Base-by-base conservation (phyloP, 2,888 invertebrate genomes). In the Acrobasis suavella region DNA sequence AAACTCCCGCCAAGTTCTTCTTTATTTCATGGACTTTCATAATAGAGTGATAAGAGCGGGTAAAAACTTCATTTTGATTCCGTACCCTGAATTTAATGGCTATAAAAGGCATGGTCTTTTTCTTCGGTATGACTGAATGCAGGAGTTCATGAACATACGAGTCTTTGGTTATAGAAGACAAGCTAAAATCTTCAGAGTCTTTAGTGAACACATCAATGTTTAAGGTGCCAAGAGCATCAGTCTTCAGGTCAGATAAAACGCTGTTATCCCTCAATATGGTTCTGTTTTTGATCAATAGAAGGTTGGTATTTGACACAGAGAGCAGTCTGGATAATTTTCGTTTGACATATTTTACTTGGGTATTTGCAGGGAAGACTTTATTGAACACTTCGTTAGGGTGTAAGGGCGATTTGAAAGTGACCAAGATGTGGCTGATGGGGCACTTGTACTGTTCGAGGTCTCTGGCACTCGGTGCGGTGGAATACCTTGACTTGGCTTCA, bases 21-120 rank as follows among this genome's bases (percentile, higher is more conserved):
- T 94, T 95, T 51, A 95, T 89, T 72, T 94, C 94, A 61, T 86
- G 89, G 58, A 95, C 82, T 65, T 91, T 93, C 78, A 93, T 91
- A 22, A 87, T 86, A 0, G 89, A 87, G 62, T 93, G 88, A 68
- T 93, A 94, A 0, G 93, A 92, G 51, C 93, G 89, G 12, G 93
- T 94, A 69, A 94, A 94, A 49, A 76, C 74, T 12, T 76, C 80
- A 67, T 83, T 86, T 72, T 91, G 91, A 72, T 87, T 86, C n/a
- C 75, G 75, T 9, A 92, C 74, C 71, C 74, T 85, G 72, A 92
- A 92, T 72, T 91, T 92, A 17, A 92, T 87, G 7, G 90, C 91
- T 69, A 92, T 87, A 70, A 91, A 92, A n/a, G 90, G 86, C 76
- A 87, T 81, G 0, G 80, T 69, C 67, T 82, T 86, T 76, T 91